Conservation (phyloP, 2,797 vertebrate species). For the Eurystomus glaucurus region DNA sequence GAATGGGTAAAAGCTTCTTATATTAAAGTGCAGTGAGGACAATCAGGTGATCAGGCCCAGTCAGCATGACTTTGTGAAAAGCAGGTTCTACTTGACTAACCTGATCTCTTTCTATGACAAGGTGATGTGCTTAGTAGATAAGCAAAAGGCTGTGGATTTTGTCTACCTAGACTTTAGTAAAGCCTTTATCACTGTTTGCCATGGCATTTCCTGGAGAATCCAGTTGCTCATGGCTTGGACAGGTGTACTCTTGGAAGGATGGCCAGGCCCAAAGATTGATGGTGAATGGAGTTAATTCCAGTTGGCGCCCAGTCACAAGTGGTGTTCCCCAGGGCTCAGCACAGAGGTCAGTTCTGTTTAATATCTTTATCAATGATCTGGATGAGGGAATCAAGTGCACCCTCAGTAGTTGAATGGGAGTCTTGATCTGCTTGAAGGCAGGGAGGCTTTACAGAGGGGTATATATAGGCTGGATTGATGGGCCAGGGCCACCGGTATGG, state of each 20-base stretch:
- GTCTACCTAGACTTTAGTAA: neutral
- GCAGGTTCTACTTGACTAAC: neutral
- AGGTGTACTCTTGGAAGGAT: neutral
- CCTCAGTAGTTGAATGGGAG: too few species aligned
- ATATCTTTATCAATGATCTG: neutral
- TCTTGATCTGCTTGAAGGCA: too few species aligned
- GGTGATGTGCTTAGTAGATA: neutral
- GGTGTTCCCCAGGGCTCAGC: neutral
- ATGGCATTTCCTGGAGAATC: neutral
- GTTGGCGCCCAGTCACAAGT: neutral
- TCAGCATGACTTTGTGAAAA: neutral
- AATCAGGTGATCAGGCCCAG: neutral
- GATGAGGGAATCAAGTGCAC: neutral
- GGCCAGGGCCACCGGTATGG: too few species aligned
- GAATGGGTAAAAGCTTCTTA: neutral
- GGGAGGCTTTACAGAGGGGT: too few species aligned
- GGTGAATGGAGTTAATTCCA: neutral
- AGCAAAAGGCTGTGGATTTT: neutral
- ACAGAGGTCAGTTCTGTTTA: neutral
- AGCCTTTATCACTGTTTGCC: neutral
- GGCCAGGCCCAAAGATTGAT: neutral
- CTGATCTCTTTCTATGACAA: neutral
- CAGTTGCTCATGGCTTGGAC: neutral
- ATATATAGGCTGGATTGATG: too few species aligned
- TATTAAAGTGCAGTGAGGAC: neutral